Conservation (phyloP, 1,140 invertebrate genomes). For the Drosophila carrolli region DNA sequence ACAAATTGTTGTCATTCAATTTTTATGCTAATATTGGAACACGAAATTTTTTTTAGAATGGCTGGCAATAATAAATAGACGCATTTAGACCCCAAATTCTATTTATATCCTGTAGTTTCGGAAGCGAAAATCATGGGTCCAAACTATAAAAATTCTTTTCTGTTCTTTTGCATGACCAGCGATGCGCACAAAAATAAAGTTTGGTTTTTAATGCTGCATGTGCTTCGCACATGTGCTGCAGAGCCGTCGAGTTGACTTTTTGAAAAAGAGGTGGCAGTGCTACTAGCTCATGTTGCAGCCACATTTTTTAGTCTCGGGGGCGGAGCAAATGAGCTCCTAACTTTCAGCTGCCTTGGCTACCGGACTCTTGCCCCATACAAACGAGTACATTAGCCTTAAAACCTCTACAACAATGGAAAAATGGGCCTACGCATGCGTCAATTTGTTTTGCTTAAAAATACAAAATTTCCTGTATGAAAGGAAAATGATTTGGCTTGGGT, state of each 20-base stretch:
- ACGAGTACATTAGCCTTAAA: slow-evolving; percentile 73
- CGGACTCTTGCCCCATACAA: slow-evolving; percentile 52
- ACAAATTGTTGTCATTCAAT: background rate
- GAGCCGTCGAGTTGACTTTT: background rate
- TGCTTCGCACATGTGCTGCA: slow-evolving; percentile 62
- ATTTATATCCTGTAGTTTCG: background rate
- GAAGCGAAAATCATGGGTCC: slow-evolving; percentile 45
- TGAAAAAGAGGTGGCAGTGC: slow-evolving; percentile 8
- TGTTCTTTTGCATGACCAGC: slow-evolving; percentile 47
- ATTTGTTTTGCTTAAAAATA: slow-evolving; percentile 30
- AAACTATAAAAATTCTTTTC: slow-evolving; percentile 63
- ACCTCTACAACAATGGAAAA: slow-evolving; percentile 55
- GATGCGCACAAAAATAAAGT: slow-evolving; percentile 69
- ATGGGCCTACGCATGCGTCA: slow-evolving; percentile 62
- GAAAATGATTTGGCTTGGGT: too few species aligned
- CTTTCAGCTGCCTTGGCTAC: slow-evolving; percentile 13
- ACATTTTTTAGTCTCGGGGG: slow-evolving; percentile 10
- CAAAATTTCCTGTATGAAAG: too few species aligned
- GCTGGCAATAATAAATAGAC: slow-evolving; percentile 41
- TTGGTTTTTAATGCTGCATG: slow-evolving; percentile 45
- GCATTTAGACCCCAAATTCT: background rate
- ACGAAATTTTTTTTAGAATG: slow-evolving; percentile 23
- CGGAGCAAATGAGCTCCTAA: background rate
- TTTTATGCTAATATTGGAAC: background rate
- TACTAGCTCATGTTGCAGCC: slow-evolving; percentile 16